Conservation (phyloP, 1,140 invertebrate species). For the Cydia fagiglandana region DNA sequence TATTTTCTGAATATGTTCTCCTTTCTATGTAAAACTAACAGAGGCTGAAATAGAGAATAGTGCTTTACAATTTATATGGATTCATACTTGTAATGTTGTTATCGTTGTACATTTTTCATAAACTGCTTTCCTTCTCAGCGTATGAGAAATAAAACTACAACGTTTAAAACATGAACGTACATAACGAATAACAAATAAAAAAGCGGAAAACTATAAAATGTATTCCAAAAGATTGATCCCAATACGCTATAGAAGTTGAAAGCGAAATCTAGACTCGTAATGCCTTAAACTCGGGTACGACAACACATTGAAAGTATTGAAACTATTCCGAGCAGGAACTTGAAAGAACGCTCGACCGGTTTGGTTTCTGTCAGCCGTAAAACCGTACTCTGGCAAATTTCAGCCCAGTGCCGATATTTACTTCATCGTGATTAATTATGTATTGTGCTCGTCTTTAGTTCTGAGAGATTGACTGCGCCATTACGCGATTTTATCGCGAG, state of each 20-base stretch:
- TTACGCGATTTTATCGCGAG: conserved; percentile 20
- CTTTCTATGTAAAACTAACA: too few species aligned
- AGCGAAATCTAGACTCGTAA: neutral
- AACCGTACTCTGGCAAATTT: conserved; percentile 63
- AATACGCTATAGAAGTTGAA: neutral
- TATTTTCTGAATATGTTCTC: too few species aligned
- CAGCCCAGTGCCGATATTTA: conserved; percentile 59
- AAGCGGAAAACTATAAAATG: neutral
- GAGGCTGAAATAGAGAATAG: too few species aligned
- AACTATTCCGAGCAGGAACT: conserved; percentile 48
- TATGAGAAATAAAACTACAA: too few species aligned
- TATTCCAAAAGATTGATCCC: neutral
- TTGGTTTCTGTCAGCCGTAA: conserved; percentile 65
- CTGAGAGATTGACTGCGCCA: conserved; percentile 30
- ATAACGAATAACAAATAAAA: neutral
- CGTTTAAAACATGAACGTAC: neutral
- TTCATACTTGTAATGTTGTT: too few species aligned
- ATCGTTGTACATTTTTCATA: too few species aligned
- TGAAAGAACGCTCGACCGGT: conserved; percentile 48
- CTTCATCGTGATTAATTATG: conserved; percentile 62
- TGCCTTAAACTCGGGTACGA: neutral
- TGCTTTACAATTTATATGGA: too few species aligned
- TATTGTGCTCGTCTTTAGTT: conserved; percentile 56
- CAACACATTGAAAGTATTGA: conserved; percentile 14
- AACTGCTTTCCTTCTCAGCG: too few species aligned